phyloP scores from a whole-genome alignment of 2,888 invertebrate species.

The Drosophila nr. perissopoda region DNA sequence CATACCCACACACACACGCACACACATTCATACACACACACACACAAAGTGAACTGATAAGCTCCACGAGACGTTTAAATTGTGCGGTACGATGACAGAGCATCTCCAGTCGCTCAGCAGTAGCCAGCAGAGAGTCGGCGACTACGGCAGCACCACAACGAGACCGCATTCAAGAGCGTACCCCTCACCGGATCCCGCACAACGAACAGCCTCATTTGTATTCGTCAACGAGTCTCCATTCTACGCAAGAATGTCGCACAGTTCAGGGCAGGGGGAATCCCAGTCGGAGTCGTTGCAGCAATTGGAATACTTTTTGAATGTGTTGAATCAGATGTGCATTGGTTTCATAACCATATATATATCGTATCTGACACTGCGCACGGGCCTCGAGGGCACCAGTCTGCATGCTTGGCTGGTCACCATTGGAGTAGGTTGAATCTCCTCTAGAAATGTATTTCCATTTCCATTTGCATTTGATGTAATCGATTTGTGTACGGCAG shows the following conservation, averaged over 20 bases:
- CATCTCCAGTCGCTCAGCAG: slow-evolving; percentile 57
- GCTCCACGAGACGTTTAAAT: slow-evolving; percentile 14
- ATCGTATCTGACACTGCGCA: slow-evolving; percentile 76
- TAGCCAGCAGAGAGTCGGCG: slow-evolving; percentile 56
- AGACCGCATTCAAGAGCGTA: slow-evolving; percentile 2
- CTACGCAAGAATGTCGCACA: slow-evolving; percentile 70
- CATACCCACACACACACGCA: neutral
- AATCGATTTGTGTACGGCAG: slow-evolving; percentile 47
- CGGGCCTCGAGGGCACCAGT: slow-evolving; percentile 67
- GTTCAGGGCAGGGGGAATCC: slow-evolving; percentile 45
- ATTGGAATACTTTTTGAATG: slow-evolving; percentile 72
- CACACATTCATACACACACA: neutral
- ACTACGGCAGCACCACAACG: slow-evolving; percentile 78
- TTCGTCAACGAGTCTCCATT: slow-evolving; percentile 45
- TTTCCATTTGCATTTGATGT: neutral
- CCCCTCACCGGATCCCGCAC: slow-evolving; percentile 9
- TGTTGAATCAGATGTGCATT: slow-evolving; percentile 82
- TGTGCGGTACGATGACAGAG: slow-evolving; percentile 48
- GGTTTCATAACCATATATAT: slow-evolving; percentile 83
- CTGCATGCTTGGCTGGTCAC: slow-evolving; percentile 83
- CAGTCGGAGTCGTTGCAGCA: slow-evolving; percentile 55
- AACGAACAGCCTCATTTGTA: slow-evolving; percentile 50
- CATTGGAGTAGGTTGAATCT: slow-evolving; percentile 78
- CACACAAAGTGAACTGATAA: slow-evolving; percentile 49
- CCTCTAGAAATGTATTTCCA: neutral